Evolutionary conservation across 2,113 vertebrate genomes (phyloP), one percentile per base, ranked within the genome.

Genomic region (Siniperca knerii): DNA sequence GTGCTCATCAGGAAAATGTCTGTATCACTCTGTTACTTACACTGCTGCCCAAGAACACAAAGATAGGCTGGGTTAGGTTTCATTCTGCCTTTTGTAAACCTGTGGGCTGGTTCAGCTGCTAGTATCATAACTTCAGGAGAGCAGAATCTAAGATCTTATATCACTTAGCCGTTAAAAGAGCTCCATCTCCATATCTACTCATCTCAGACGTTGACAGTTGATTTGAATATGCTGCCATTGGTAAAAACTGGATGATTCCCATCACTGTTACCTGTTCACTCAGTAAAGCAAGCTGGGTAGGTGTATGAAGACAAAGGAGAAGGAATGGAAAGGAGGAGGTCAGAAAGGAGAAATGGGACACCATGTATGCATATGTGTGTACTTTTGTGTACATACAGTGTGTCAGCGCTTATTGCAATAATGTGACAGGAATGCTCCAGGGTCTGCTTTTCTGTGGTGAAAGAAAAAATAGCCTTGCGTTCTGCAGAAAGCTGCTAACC

Each of bases 401-500:
- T 54, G 74, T 87, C 69, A 44, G 55, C 2, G 50, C 85, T 73
- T 76, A 58, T 44, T 64, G 37, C 74, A 87, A 79, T 81, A 64
- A 67, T 74, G 50, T 88, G 72, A 88, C 80, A 79, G 68, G 77
- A 93, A 91, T 92, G 77, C 85, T 85, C 40, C 29, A 84, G 69
- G 88, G 88, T 88, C 84, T 54, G 70, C 88, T 70, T 66, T 79
- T 79, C 65, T 89, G 61, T 40, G 76, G 75, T 7, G 2, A 64
- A 77, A 86, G 74, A 75, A 72, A 48, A 83, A 82, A 74, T 42
- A 46, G n/a, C 86, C 70, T 80, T 77, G 50, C 16, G 1, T 69
- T 82, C 58, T 81, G 64, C 72, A 82, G 86, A 79, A 73, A 87
- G 77, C 83, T 52, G 42, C 69, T 70, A 69, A 75, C 79, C 21